Percentiles rank a stretch among this genome's conserved stretches.
These are phyloP conservation scores for Neoarius graeffei DNA, from an alignment of 2,113 vertebrate species.

Conservation along the genomic window DNA sequence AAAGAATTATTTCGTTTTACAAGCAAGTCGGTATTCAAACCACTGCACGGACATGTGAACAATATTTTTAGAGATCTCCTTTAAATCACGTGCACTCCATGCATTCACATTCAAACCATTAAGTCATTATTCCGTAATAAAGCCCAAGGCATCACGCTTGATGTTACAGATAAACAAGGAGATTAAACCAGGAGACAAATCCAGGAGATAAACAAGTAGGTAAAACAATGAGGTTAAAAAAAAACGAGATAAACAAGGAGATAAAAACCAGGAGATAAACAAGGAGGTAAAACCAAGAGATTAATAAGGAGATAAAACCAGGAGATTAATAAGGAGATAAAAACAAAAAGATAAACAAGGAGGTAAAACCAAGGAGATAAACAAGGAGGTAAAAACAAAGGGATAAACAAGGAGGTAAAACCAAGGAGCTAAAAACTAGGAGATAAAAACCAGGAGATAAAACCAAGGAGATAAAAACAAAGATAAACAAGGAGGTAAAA, in stretches of 20 bases:
- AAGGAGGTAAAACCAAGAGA: no score
- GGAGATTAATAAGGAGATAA: background rate
- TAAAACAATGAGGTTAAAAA: no score
- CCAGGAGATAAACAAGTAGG: no score
- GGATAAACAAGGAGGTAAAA: no score
- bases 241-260: no score
- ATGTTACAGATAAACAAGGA: background rate
- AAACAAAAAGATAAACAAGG: background rate
- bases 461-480: background rate
- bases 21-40: background rate
- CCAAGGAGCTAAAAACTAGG: background rate
- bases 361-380: no score
- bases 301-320: background rate
- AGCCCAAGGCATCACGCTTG: background rate
- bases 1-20: background rate
- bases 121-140: background rate
- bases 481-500: background rate
- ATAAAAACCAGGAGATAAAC: no score
- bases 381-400: no score
- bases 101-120: background rate
- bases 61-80: background rate
- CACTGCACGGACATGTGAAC: background rate
- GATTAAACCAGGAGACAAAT: background rate
- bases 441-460: background rate
- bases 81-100: background rate